Evolutionary conservation across 1,140 invertebrate genomes (phyloP), one percentile per base, ranked within the genome.

Genomic region (Macrostomum lignano): DNA sequence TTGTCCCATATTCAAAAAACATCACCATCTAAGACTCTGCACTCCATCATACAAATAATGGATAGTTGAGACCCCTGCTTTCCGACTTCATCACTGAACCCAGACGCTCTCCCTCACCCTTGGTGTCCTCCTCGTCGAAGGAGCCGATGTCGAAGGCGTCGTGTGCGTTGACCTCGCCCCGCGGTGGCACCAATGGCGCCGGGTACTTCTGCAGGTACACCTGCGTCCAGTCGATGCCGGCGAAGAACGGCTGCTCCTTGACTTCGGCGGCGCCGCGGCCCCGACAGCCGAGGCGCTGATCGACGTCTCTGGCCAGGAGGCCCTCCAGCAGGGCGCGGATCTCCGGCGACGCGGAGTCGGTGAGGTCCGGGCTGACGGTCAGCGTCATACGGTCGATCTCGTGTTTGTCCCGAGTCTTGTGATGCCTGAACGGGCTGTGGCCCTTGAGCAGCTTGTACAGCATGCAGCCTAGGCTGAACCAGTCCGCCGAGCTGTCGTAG

Each of bases 381-480:
- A 98, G 65, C 2, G 91, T 98, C 84, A 98, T 96, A 44, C 81
- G 67, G 58, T 96, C 91, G 44, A 98, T 98, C 61, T 96, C 88
- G 57, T 93, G 81, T 62, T 96, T 96, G 61, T 96, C 81, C 47
- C 93, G 94, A 39, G 81, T 94, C 66, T 96, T 96, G 57, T 94
- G 84, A 55, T 96, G 88, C 51, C 91, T 69, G 62, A 98, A 98
- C 17, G 91, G 91, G 51, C 81, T 91, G 61, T 96, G 88, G 4
- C 91, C 91, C 64, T 91, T 96, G 37, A 98, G 67, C 44, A 98
- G 66, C 67, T 98, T 98, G 65, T 94, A 96, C 10, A 98, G 65
- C 86, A 98, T 93, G 61, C 91, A 98, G 21, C 91, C 91, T 52
- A 96, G 84, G 36, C 86, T 94, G 60, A 98, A 98, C 91, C 91